These are phyloP conservation scores for Callipepla squamata DNA, from an alignment of 2,113 vertebrate species.

Conservation along the genomic window DNA sequence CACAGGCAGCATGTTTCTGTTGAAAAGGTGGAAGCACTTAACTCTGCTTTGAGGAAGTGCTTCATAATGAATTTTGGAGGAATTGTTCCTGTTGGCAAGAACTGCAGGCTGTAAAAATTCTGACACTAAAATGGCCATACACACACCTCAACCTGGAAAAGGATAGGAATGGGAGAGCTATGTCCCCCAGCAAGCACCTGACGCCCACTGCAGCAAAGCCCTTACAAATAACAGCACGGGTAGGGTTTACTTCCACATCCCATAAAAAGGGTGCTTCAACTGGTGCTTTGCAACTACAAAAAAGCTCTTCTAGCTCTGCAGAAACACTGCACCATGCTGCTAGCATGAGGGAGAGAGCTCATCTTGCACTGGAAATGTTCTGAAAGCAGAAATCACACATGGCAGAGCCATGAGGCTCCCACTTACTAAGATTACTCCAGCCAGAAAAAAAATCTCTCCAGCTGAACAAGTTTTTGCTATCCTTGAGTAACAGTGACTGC, in stretches of 20 bases:
- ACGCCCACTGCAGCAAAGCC: background rate
- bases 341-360: background rate
- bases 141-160: background rate
- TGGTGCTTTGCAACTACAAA: background rate
- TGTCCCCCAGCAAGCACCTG: background rate
- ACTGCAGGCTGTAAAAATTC: background rate
- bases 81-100: background rate
- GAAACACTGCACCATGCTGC: background rate
- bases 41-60: background rate
- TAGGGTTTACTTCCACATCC: background rate
- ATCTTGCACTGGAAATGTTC: accelerated
- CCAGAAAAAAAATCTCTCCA: background rate
- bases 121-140: too few species aligned
- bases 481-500: background rate
- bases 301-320: background rate
- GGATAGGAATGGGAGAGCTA: background rate
- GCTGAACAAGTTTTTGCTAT: background rate
- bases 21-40: background rate
- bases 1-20: accelerated
- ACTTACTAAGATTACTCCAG: background rate
- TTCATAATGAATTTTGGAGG: background rate
- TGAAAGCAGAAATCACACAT: accelerated
- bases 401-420: background rate
- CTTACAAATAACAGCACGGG: background rate
- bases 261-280: background rate